Evolutionary conservation across 1,140 invertebrate genomes (phyloP), one percentile per base, ranked within the genome.

Genomic region (Nephila pilipes): DNA sequence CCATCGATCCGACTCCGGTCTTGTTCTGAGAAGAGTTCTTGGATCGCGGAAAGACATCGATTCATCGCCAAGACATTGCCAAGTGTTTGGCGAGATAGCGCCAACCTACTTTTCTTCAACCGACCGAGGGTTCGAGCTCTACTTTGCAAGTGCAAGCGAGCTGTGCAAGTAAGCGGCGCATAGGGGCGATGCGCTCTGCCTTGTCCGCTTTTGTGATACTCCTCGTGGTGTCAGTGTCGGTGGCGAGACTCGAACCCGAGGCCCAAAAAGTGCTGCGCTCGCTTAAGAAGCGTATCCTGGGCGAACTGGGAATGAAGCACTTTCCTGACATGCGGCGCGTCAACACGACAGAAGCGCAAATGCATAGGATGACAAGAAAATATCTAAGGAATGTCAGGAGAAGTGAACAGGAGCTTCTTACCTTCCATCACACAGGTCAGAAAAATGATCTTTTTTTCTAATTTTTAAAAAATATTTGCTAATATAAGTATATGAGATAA

Each of bases 61-160:
- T 65, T 65, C 25, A n/a, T 65, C 63, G 63, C 63, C 63, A 65
- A 65, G 63, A n/a, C n/a, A 65, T 25, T 25, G 63, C 63, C 63
- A 65, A 2, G n/a, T n/a, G 63, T 22, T 29, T 32, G 12, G 69
- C 32, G 18, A 60, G 29, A 1, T 16, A n/a, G 29, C 69, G 69
- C 69, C 69, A 75, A 75, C 25, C 14, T 18, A 36, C 69, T 75
- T 75, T 32, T 32, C 69, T 18, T 16, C 69, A 29, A 16, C 18
- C 14, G 29, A 5, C 10, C 32, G 32, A 14, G 69, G 16, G 32
- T 25, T 32, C 25, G 12, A 75, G 69, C 18, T 75, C 18, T 60
- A 60, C 22, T 22, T 20, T 18, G 0, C 22, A 4, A 20, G 4
- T 18, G 16, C 12, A 16, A 36, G 14, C 18, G 69, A 32, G 69